phyloP scores from a whole-genome alignment of 2,797 vertebrate genomes.

The Astyanax mexicanus region DNA sequence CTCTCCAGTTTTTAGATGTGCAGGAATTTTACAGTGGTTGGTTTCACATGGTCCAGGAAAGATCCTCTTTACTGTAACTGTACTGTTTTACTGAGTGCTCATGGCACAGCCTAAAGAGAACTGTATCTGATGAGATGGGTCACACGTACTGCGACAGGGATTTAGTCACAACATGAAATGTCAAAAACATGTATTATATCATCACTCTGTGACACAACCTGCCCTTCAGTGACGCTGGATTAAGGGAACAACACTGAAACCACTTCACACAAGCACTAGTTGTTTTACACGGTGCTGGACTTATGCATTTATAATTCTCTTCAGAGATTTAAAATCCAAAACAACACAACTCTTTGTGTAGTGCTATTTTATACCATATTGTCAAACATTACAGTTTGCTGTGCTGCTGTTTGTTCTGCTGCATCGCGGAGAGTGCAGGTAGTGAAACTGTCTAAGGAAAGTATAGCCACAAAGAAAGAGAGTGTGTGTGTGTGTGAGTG shows the following conservation, averaged over 20 bases:
- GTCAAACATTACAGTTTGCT: neutral
- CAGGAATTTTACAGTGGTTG: constrained; percentile 7
- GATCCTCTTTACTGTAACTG: neutral
- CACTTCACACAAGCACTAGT: neutral
- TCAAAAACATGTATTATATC: constrained; percentile 22
- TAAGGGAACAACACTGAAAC: neutral
- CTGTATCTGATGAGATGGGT: neutral
- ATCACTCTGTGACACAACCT: constrained; percentile 6
- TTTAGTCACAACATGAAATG: constrained; percentile 17
- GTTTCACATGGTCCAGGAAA: neutral
- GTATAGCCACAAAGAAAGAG: too few relatives aligned
- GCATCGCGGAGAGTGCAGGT: neutral
- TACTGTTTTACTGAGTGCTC: neutral
- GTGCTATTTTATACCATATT: neutral
- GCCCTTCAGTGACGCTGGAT: constrained; percentile 27
- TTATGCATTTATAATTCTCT: neutral
- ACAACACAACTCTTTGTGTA: neutral
- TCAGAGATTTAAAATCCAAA: neutral
- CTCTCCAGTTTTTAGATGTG: constrained; percentile 4
- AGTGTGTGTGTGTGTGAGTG: neutral
- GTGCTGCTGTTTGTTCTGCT: neutral
- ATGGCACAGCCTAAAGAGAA: neutral
- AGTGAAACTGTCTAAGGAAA: neutral
- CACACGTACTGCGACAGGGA: constrained; percentile 9
- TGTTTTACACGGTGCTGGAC: neutral